phyloP scores from a whole-genome alignment of 2,888 invertebrate genomes.

The Myopa tessellatipennis region DNA sequence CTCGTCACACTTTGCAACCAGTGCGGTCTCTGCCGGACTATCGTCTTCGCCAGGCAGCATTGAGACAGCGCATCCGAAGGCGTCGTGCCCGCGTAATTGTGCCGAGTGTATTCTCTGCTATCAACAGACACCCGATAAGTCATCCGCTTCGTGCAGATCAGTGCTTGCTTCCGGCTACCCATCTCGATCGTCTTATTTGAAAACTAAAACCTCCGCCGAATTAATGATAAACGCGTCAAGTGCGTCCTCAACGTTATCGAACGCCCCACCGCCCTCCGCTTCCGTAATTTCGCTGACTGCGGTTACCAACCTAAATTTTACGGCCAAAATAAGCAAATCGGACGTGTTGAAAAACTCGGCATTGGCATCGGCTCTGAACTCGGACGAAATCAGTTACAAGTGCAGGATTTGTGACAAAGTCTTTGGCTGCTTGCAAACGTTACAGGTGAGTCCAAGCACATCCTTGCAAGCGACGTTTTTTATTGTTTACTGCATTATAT shows the following conservation, averaged over 20 bases:
- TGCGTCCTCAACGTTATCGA: conserved; percentile 28
- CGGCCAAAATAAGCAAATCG: conserved; percentile 31
- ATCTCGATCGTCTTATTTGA: conserved; percentile 33
- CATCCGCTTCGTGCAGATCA: conserved; percentile 21
- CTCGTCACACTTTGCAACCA: conserved; percentile 31
- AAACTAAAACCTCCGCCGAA: conserved; percentile 41
- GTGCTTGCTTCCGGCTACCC: not conserved
- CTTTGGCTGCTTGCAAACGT: conserved; percentile 66
- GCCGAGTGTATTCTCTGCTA: conserved; percentile 59
- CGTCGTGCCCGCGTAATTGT: conserved; percentile 55
- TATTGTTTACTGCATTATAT: too few species aligned
- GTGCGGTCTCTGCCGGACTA: not conserved
- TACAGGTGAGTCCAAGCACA: conserved; percentile 59
- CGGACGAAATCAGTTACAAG: conserved; percentile 65
- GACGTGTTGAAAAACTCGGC: conserved; percentile 17
- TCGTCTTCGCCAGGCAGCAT: not conserved
- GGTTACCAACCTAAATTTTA: conserved; percentile 57
- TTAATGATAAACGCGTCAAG: conserved; percentile 40
- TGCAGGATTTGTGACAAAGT: conserved; percentile 67
- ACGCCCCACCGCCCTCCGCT: not conserved
- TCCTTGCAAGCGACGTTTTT: too few species aligned
- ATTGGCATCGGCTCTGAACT: conserved; percentile 38
- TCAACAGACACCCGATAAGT: conserved; percentile 52
- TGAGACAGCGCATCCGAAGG: conserved; percentile 36
- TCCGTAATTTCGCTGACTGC: conserved; percentile 56